Evolutionary conservation across 1,140 invertebrate genomes (phyloP).

Genomic region (Halictus rubicundus): DNA sequence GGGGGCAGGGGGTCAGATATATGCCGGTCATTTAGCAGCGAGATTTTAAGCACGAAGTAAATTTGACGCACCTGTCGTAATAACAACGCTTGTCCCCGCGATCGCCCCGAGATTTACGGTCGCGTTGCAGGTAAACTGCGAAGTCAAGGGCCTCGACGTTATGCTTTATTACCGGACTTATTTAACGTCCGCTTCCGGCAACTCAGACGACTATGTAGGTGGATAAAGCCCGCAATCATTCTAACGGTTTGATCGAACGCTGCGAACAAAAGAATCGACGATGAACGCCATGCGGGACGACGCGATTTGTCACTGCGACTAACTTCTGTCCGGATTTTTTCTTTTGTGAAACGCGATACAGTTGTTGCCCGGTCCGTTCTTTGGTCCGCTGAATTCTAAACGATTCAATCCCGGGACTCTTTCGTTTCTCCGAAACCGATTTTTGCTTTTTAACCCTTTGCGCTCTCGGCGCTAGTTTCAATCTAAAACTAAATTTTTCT

Average conservation of each 20-base stretch:
- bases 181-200: conserved; percentile 40
- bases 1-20: not conserved
- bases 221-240: not conserved
- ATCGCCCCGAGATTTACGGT: conserved; percentile 49
- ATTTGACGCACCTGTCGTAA: conserved; percentile 57
- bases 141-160: conserved; percentile 35
- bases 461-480: no score
- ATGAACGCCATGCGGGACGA: no score
- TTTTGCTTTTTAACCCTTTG: no score
- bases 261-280: no score
- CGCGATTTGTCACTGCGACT: no score
- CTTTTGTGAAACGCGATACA: no score
- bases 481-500: no score
- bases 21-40: conserved; percentile 30
- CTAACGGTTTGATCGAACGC: not conserved
- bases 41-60: conserved; percentile 55
- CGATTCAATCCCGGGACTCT: no score
- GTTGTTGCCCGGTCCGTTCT: no score
- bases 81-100: conserved; percentile 44
- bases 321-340: no score
- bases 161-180: conserved; percentile 50
- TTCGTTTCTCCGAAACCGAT: no score
- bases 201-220: not conserved
- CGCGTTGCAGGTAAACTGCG: conserved; percentile 37
- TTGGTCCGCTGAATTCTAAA: no score